Base-by-base conservation (phyloP, 2,113 vertebrate species). In the Lichenostomus cassidix region DNA sequence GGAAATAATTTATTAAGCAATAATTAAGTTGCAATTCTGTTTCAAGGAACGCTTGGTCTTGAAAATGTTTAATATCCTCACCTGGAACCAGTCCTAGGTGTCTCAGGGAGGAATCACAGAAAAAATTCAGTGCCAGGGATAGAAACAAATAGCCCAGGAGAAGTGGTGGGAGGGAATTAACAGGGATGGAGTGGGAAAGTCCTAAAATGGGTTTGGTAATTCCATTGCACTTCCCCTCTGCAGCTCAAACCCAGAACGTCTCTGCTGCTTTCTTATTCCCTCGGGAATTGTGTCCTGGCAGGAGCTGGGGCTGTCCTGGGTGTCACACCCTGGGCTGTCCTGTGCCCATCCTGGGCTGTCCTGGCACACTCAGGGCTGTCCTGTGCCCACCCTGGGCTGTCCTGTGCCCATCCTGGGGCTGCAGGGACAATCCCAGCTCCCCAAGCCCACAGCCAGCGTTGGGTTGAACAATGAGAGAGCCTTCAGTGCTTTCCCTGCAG, bases 401-500 rank as follows among this genome's bases (percentile, higher is more conserved):
- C 10, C 2, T 12, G 31, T 17, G 78, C 27, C 10, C 41, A 3
- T 3, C 29, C 56, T 29, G 0, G 65, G 67, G 39, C 39, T 39
- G 39, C 53, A 8, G 50, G 35, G 44, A 12, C 3, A 37, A 16
- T 0, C 29, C 12, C 84, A 41, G 7, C 3, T 25, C 52, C 60
- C 69, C 73, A 13, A 1, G 3, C 22, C 75, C 83, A 39, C 28
- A 58, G 35, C 55, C 60, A 37, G 23, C 15, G 42, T 88, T 52
- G 80, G 83, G 12, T 85, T 93, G 88, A 97, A 83, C 95, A 92
- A 74, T 79, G 7, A 87, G 89, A 85, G 93, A 23, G 31, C 17
- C 81, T 97, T 97, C 73, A 80, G 74, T 80, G 25, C 97, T 50
- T 91, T 96, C 94, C 96, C 94, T 90, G 9, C 96, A 97, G 97